These are phyloP conservation scores for Prunella fulvescens DNA, from an alignment of 2,113 vertebrate species.

Conservation along the genomic window DNA sequence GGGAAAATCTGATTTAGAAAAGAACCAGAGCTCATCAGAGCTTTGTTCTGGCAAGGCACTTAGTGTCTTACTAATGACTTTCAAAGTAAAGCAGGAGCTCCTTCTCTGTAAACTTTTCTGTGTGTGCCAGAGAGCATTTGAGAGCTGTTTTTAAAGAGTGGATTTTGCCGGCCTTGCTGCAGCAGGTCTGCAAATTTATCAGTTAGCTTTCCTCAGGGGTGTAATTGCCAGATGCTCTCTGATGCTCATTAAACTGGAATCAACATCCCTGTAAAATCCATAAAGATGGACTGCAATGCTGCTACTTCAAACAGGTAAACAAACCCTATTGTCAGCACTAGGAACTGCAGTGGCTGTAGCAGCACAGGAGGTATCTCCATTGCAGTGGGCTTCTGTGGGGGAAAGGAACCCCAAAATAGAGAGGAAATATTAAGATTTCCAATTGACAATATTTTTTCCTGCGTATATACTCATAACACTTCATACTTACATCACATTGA, in stretches of 20 bases:
- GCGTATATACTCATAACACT: background rate
- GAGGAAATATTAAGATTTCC: background rate
- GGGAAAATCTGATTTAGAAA: background rate
- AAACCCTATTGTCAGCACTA: background rate
- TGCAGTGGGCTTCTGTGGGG: background rate
- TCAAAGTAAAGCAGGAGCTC: background rate
- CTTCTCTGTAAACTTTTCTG: background rate
- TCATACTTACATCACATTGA: background rate
- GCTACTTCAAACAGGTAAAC: background rate
- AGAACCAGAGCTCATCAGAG: background rate
- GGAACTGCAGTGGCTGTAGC: background rate
- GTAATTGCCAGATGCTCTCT: conserved; percentile 53
- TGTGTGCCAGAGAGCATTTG: background rate
- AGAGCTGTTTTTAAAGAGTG: background rate
- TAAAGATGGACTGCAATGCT: background rate
- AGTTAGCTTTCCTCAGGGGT: background rate
- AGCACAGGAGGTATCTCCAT: background rate
- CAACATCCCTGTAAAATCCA: conserved; percentile 31
- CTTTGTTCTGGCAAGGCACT: background rate
- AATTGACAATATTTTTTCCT: background rate
- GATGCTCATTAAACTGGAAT: conserved; percentile 36
- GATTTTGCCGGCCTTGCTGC: background rate
- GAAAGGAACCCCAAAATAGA: background rate
- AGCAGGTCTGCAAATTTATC: background rate
- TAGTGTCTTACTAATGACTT: background rate